Conservation (phyloP, 1,140 invertebrate species). For the Antheraea mylitta region DNA sequence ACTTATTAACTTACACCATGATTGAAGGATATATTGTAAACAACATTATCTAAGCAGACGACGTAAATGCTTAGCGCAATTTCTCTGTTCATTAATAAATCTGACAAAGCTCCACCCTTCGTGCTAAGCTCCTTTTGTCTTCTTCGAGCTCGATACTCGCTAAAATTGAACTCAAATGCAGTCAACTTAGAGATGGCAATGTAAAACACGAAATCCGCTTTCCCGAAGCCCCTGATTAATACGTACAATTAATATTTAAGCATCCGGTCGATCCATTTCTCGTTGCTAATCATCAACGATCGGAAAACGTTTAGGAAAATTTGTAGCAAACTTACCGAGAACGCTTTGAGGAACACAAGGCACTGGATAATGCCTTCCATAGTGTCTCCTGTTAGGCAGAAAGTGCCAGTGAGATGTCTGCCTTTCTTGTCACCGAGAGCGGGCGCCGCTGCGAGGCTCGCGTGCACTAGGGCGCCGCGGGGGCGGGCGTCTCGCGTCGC, state of each 20-base stretch:
- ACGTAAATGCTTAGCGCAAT: conserved; percentile 32
- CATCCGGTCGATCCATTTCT: conserved; percentile 1
- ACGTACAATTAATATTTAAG: conserved; percentile 26
- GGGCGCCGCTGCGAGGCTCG: conserved; percentile 85
- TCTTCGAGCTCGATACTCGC: conserved; percentile 6
- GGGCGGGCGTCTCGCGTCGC: conserved; percentile 79
- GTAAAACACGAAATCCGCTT: conserved; percentile 19
- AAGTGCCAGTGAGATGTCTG: conserved; percentile 90
- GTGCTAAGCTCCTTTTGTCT: conserved; percentile 27
- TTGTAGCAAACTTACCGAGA: conserved; percentile 86
- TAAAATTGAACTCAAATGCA: conserved; percentile 31
- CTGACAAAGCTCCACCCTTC: conserved; percentile 34
- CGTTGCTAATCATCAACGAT: background rate
- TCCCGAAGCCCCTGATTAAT: conserved; percentile 18
- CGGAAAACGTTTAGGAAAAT: background rate
- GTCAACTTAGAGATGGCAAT: conserved; percentile 20
- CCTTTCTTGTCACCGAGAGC: conserved; percentile 85
- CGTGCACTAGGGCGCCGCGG: conserved; percentile 86
- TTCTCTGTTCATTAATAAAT: conserved; percentile 40
- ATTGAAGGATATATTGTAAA: conserved; percentile 11
- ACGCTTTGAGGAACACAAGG: conserved; percentile 93
- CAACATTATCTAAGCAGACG: conserved; percentile 32
- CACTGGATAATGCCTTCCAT: conserved; percentile 96
- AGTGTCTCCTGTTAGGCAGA: conserved; percentile 92
- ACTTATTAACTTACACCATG: background rate